Percentiles rank a stretch among this genome's conserved stretches.
Evolutionary conservation across 2,113 vertebrate genomes (phyloP).

Genomic region (Anhinga rufa): DNA sequence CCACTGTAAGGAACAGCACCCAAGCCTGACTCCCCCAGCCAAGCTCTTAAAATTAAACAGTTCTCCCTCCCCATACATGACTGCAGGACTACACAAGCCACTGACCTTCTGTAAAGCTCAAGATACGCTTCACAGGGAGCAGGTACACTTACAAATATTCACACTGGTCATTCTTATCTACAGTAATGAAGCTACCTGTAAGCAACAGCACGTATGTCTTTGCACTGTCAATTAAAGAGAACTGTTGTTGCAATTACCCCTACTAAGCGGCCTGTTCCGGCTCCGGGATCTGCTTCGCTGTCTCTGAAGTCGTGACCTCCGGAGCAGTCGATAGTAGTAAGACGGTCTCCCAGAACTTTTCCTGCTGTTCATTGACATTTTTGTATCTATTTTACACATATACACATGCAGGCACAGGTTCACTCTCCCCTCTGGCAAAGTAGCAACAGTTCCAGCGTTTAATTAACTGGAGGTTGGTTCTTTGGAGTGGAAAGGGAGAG

Average conservation of each 20-base stretch:
- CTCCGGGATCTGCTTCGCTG: conserved; percentile 94
- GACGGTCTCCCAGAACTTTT: conserved; percentile 90
- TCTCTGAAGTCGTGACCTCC: conserved; percentile 91
- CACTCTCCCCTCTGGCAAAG: conserved; percentile 31
- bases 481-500: conserved; percentile 43
- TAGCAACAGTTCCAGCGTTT: neutral
- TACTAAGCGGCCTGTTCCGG: conserved; percentile 83
- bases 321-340: conserved; percentile 94
- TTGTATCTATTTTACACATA: conserved; percentile 47
- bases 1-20: neutral
- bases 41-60: accelerated
- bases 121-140: neutral
- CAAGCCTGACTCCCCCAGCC: neutral
- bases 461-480: conserved; percentile 9
- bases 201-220: neutral
- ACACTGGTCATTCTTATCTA: neutral
- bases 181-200: neutral
- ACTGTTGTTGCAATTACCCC: conserved; percentile 76
- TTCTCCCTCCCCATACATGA: neutral
- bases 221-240: neutral
- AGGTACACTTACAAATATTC: neutral
- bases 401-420: conserved; percentile 36
- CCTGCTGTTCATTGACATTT: conserved; percentile 88
- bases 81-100: neutral
- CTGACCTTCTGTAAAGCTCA: neutral